These are phyloP conservation scores for Fragum sueziense DNA, from an alignment of 2,888 invertebrate genomes.

Conservation along the genomic window DNA sequence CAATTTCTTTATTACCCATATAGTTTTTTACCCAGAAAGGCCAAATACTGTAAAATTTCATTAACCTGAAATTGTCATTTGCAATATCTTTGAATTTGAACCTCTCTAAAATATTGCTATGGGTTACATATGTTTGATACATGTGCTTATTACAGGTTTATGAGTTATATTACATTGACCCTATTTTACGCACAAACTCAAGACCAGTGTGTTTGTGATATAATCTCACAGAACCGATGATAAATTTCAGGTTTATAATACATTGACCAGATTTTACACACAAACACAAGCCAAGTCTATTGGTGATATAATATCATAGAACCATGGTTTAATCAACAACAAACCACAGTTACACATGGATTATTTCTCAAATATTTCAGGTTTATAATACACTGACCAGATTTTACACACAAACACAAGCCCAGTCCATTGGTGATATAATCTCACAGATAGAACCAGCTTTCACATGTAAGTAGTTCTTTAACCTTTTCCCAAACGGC, in stretches of 20 bases:
- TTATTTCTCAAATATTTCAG: conserved; percentile 14
- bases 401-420: conserved; percentile 44
- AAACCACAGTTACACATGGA: too few relatives aligned
- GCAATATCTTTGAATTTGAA: too few relatives aligned
- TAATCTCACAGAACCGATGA: too few relatives aligned
- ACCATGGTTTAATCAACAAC: too few relatives aligned
- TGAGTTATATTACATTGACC: too few relatives aligned
- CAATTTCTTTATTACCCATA: not conserved
- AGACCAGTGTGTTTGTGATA: too few relatives aligned
- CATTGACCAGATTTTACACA: conserved; percentile 34
- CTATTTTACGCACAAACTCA: too few relatives aligned
- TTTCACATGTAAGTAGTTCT: conserved; percentile 3
- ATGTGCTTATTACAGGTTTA: too few relatives aligned
- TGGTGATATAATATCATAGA: conserved; percentile 32
- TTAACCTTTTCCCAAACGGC: not conserved
- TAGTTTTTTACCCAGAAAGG: not conserved
- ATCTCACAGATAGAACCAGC: conserved; percentile 37
- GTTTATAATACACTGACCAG: conserved; percentile 35
- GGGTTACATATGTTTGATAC: too few relatives aligned
- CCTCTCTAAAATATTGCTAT: too few relatives aligned
- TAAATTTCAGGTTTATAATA: conserved; percentile 38
- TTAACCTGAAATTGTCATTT: not conserved
- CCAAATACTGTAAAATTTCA: not conserved
- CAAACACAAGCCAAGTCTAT: conserved; percentile 40
- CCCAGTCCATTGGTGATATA: conserved; percentile 32